A percentile compares a stretch with the other conserved stretches of the same genome.
phyloP scores from a whole-genome alignment of 2,888 invertebrate species.

The Nomada fabriciana region DNA sequence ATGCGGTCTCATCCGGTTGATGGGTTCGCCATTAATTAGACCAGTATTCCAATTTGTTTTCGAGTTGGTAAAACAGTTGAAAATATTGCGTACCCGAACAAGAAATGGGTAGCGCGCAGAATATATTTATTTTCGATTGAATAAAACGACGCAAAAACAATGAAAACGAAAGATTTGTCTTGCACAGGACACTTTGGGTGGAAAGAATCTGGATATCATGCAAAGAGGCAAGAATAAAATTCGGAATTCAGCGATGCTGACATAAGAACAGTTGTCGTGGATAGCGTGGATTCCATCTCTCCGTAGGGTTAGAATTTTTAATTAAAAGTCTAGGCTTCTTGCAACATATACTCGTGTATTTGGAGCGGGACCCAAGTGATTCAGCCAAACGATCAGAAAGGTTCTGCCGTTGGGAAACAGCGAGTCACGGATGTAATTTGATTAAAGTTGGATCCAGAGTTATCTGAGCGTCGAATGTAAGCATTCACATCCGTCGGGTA shows the following conservation, averaged over 20 bases:
- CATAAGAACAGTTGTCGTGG: too few relatives aligned
- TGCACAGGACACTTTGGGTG: too few relatives aligned
- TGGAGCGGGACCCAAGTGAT: conserved; percentile 34
- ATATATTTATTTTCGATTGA: too few relatives aligned
- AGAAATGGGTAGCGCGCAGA: background rate
- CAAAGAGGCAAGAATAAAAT: too few relatives aligned
- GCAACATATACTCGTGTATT: conserved; percentile 33
- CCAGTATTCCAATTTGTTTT: background rate
- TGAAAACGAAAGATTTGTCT: too few relatives aligned
- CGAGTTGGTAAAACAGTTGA: too few relatives aligned
- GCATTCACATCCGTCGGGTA: conserved; percentile 67
- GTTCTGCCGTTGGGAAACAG: conserved; percentile 60
- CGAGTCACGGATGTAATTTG: conserved; percentile 74
- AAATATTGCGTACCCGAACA: background rate
- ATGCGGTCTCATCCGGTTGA: conserved; percentile 27
- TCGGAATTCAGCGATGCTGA: too few relatives aligned
- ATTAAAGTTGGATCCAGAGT: conserved; percentile 73
- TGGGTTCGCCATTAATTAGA: conserved; percentile 33
- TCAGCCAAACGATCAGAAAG: conserved; percentile 53
- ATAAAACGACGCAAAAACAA: too few relatives aligned
- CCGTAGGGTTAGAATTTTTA: conserved; percentile 52
- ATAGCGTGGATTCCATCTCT: conserved; percentile 6
- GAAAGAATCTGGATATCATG: too few relatives aligned
- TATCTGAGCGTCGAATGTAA: conserved; percentile 69
- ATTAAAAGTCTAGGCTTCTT: conserved; percentile 54